A percentile compares a stretch with the other conserved stretches of the same genome.
Conservation (phyloP, 2,888 invertebrate species). For the Aspidiotus destructor region DNA sequence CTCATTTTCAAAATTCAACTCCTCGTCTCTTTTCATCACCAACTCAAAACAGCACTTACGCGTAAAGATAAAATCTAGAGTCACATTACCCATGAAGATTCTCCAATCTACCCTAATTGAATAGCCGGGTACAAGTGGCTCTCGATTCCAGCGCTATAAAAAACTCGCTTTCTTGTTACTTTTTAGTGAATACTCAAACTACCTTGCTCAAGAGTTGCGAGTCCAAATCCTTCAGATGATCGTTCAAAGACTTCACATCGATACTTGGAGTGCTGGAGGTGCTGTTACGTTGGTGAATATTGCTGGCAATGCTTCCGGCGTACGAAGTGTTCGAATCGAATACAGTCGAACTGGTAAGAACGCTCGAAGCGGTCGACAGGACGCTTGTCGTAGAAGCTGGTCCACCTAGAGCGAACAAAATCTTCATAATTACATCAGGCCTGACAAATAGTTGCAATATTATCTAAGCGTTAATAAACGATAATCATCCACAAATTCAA, state of each 20-base stretch:
- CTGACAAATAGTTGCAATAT: neutral
- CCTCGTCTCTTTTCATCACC: too few relatives aligned
- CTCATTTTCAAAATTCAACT: too few relatives aligned
- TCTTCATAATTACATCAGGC: neutral
- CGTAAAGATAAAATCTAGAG: too few relatives aligned
- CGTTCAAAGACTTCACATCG: constrained; percentile 66
- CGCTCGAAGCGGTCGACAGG: constrained; percentile 48
- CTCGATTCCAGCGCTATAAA: too few relatives aligned
- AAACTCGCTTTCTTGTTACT: too few relatives aligned
- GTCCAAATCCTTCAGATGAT: constrained; percentile 71
- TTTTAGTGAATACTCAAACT: constrained; percentile 29
- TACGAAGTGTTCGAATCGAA: constrained; percentile 51
- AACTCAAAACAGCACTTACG: too few relatives aligned
- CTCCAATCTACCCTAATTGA: too few relatives aligned
- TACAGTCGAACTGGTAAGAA: constrained; percentile 49
- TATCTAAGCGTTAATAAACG: neutral
- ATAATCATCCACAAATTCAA: too few relatives aligned
- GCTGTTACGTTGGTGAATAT: constrained; percentile 37
- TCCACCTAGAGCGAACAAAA: constrained; percentile 10
- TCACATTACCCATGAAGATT: too few relatives aligned
- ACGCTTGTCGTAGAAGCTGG: constrained; percentile 37
- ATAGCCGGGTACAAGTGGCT: too few relatives aligned
- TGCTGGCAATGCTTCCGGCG: constrained; percentile 46
- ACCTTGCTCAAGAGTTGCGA: constrained; percentile 51
- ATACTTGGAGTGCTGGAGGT: constrained; percentile 45